Evolutionary conservation across 2,888 invertebrate genomes (phyloP), one percentile per base, ranked within the genome.

Genomic region (Hirtodrosophila duncani): DNA sequence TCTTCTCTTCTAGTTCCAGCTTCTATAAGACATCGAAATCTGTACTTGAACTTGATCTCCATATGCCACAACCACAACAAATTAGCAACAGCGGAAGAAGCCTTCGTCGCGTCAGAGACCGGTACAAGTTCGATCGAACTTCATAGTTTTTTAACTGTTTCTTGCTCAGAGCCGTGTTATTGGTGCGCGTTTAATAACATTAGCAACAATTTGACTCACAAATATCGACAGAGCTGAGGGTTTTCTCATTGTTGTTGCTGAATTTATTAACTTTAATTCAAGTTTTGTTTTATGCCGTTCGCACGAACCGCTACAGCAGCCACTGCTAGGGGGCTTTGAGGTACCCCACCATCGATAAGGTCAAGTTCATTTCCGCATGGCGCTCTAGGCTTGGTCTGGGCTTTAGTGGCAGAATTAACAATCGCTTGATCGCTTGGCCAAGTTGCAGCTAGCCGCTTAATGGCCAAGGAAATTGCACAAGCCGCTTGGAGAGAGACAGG

Each of bases 291-390:
- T 53, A 38, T 50, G 41, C 50, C 8, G 20, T 61, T 67, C 50
- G 59, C 24, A 48, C 26, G n/a, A 45, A 53, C 58, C 43, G 56
- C 56, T 58, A 53, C 49, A 41, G 23, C 27, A 38, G 50, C 31
- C 30, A 27, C 27, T 37, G 56, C 48, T 57, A 39, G 53, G 29
- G 46, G 56, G 27, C 44, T 53, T 2, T 38, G 20, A 17, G 45
- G 33, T n/a, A n/a, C n/a, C n/a, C n/a, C n/a, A n/a, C 62, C 50
- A 21, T 21, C 55, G 69, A 72, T 79, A 78, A 68, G 81, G 77
- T 77, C 77, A 77, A 77, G 77, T 77, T 77, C 62, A 71, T 67
- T 77, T 77, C 80, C 77, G 77, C 63, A 66, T 77, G 9, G 26
- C 16, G 16, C 23, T 34, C 41, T 43, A 46, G 44, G 49, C 51